These are phyloP conservation scores for Protonibea diacanthus DNA, from an alignment of 2,797 vertebrate genomes.

Conservation along the genomic window DNA sequence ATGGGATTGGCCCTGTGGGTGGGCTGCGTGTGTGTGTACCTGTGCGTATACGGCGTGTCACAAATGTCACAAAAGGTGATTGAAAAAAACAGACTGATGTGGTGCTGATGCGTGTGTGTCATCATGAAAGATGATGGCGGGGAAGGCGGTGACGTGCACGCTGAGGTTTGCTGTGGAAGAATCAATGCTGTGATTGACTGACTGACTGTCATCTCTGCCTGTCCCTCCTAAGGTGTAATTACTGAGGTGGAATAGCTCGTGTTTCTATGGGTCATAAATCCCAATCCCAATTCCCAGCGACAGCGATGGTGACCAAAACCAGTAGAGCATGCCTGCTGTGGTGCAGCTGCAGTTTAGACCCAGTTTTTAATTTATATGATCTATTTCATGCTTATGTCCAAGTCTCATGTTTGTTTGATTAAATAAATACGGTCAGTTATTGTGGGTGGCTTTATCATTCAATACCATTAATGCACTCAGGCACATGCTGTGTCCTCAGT, in stretches of 20 bases:
- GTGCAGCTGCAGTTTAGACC: conserved; percentile 19
- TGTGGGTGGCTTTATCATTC: neutral
- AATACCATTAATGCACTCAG: neutral
- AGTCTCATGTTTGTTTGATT: conserved; percentile 3
- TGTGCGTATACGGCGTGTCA: neutral
- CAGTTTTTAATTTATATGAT: conserved; percentile 32
- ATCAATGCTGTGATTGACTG: conserved; percentile 74
- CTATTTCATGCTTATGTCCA: conserved; percentile 5
- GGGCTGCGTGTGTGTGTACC: conserved; percentile 3
- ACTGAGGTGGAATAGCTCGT: conserved; percentile 57
- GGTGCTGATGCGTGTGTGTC: conserved; percentile 15
- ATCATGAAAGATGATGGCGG: conserved; percentile 47
- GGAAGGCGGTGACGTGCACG: conserved; percentile 21
- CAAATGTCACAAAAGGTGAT: conserved; percentile 47
- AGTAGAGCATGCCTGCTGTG: conserved; percentile 19
- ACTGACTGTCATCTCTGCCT: conserved; percentile 54
- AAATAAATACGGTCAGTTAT: neutral
- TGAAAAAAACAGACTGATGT: conserved; percentile 39
- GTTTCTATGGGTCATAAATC: conserved; percentile 68
- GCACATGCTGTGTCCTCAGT: neutral
- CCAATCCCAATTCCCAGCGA: conserved; percentile 39
- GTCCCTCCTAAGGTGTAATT: conserved; percentile 68
- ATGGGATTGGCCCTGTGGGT: conserved; percentile 44
- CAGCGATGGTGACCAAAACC: conserved; percentile 34
- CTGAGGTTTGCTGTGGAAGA: conserved; percentile 46